These are phyloP conservation scores for Heliconius cydno DNA, from an alignment of 2,888 invertebrate species.

Conservation along the genomic window DNA sequence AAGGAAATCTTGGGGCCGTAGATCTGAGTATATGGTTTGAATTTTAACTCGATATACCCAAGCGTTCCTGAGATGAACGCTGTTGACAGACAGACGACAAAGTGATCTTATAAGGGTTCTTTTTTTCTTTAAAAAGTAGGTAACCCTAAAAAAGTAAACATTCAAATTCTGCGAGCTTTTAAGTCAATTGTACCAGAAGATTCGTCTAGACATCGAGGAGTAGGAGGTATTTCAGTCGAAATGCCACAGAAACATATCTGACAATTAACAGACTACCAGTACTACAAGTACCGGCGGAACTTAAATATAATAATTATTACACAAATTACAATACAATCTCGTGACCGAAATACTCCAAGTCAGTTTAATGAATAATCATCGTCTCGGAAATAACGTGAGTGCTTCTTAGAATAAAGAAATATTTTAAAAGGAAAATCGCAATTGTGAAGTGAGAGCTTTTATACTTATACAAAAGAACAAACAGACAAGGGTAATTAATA, in stretches of 20 bases:
- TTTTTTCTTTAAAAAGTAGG: too few species aligned
- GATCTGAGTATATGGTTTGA: too few species aligned
- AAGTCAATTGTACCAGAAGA: constrained; percentile 31
- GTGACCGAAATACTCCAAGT: constrained; percentile 42
- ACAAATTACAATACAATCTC: constrained; percentile 52
- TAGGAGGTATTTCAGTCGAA: constrained; percentile 41
- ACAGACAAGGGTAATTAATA: constrained; percentile 11
- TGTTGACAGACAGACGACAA: too few species aligned
- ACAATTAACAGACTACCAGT: constrained; percentile 50
- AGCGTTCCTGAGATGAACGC: too few species aligned
- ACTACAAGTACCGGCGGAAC: constrained; percentile 45
- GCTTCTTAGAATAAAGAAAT: constrained; percentile 34
- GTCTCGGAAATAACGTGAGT: constrained; percentile 36
- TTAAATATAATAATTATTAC: constrained; percentile 53
- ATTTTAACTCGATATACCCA: too few species aligned
- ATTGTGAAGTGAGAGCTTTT: constrained; percentile 13
- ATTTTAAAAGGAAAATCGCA: constrained; percentile 4
- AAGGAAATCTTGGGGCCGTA: too few species aligned
- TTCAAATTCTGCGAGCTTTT: neutral
- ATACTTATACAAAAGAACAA: neutral
- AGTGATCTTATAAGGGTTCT: too few species aligned
- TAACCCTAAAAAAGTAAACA: neutral
- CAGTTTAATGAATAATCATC: constrained; percentile 33
- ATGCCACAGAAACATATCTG: constrained; percentile 48
- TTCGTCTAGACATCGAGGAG: constrained; percentile 41